phyloP scores from a whole-genome alignment of 92 coral and sea anemone genomes.

The Isaurus tuberculatus region DNA sequence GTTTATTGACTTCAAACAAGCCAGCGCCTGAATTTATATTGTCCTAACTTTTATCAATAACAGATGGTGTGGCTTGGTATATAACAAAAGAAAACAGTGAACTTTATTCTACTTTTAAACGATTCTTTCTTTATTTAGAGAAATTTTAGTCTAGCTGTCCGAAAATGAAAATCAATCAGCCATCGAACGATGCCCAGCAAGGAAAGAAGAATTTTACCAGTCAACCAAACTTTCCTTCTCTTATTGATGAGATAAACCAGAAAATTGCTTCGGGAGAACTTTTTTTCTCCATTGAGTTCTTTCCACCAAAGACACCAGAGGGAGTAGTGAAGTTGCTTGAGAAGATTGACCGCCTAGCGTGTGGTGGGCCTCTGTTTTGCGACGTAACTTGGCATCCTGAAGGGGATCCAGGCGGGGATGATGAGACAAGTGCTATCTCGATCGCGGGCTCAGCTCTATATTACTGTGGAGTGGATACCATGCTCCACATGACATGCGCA shows the following conservation, averaged over 20 bases:
- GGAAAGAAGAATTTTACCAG: conserved; percentile 69
- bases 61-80: not conserved
- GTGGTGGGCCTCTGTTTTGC: conserved; percentile 93
- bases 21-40: not conserved
- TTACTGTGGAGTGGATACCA: conserved; percentile 95
- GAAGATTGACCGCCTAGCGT: conserved; percentile 83
- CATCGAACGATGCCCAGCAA: conserved; percentile 52
- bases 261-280: conserved; percentile 75
- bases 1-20: too few relatives aligned
- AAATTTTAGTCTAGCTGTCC: not conserved
- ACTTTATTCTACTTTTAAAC: not conserved
- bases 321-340: conserved; percentile 96
- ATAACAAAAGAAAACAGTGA: too few relatives aligned
- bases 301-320: conserved; percentile 94
- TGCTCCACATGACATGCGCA: conserved; percentile 96
- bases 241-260: conserved; percentile 87
- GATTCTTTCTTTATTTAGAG: not conserved
- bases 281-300: conserved; percentile 95
- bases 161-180: conserved; percentile 36
- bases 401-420: conserved; percentile 95
- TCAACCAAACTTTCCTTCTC: conserved; percentile 86
- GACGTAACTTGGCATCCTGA: conserved; percentile 99
- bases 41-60: not conserved
- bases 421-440: conserved; percentile 93
- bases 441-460: conserved; percentile 94